Base-by-base conservation (phyloP, 2,888 invertebrate genomes). In the Merodon equestris region DNA sequence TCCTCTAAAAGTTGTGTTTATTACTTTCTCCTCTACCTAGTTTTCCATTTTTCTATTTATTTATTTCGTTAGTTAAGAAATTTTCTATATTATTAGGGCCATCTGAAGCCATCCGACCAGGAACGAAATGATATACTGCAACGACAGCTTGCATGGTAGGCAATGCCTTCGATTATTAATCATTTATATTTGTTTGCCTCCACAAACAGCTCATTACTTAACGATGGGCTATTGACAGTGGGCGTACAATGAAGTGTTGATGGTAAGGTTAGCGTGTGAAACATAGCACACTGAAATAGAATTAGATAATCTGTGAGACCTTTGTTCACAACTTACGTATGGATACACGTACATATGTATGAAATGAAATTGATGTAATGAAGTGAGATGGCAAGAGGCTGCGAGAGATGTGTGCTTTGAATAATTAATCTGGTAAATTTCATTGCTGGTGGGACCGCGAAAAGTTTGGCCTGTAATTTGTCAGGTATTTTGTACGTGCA, bases 231-330 rank as follows among this genome's bases (percentile, higher is more conserved):
- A 7, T 4, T 27, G 7, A 7, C 7, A 40, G 40, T 40, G 10
- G 40, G 40, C n/a, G 27, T 40, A 10, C 45, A 15, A 45, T 54
- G 54, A 14, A 17, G 15, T 15, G 40, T 38, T 40, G 40, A 40
- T 10, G 40, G 10, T 40, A 7, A 5, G 10, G 40, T 40, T 10
- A 3, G 40, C 40, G 10, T 40, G 10, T n/a, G 40, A n/a, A 40
- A 9, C 10, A 40, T n/a, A 3, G 10, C 40, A 40, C 40, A 40
- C 3, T 40, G 40, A 5, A 5, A 40, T n/a, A n/a, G 40, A 9
- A n/a, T 3, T 3, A 40, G 40, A 40, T 40, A 40, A 40, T 40
- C 27, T 5, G 12, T 40, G 40, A 9, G 7, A 40, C 40, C 40
- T 40, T 40, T 40, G 40, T 40, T 40, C 40, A 10, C 40, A 9